These are phyloP conservation scores for Doryteuthis pealeii DNA, from an alignment of 1,140 invertebrate genomes.

Conservation along the genomic window DNA sequence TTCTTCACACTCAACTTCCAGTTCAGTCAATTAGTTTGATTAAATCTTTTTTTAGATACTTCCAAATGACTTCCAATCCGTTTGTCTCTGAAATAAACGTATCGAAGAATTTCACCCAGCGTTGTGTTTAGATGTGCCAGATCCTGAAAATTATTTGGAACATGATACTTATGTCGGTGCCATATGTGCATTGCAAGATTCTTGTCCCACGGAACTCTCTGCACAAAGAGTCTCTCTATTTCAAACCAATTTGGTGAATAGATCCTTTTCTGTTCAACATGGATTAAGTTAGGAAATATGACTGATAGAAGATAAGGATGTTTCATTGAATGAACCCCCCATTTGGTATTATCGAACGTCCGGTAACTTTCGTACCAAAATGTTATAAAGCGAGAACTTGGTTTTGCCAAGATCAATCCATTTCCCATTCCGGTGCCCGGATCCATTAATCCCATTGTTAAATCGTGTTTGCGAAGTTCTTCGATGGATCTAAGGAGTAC, in stretches of 20 bases:
- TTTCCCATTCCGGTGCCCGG: not conserved
- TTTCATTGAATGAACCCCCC: not conserved
- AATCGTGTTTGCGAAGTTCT: not conserved
- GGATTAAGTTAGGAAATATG: not conserved
- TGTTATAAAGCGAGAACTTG: not conserved
- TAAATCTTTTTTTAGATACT: no score
- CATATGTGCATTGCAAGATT: conserved; percentile 7
- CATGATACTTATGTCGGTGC: not conserved
- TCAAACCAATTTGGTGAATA: conserved; percentile 10
- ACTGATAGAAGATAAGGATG: not conserved
- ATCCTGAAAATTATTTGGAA: not conserved
- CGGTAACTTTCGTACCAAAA: conserved; percentile 10
- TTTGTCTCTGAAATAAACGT: not conserved
- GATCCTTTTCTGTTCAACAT: not conserved
- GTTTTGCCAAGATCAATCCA: conserved; percentile 1
- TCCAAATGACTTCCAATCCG: not conserved
- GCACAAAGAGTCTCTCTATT: not conserved
- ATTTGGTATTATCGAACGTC: not conserved
- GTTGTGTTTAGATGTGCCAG: not conserved
- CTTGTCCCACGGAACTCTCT: not conserved
- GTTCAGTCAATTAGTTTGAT: no score
- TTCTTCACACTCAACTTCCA: no score
- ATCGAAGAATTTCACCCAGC: not conserved
- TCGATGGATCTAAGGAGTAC: not conserved
- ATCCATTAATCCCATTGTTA: conserved; percentile 7